phyloP scores from a whole-genome alignment of 2,888 invertebrate species.

The Eupithecia vulgata region DNA sequence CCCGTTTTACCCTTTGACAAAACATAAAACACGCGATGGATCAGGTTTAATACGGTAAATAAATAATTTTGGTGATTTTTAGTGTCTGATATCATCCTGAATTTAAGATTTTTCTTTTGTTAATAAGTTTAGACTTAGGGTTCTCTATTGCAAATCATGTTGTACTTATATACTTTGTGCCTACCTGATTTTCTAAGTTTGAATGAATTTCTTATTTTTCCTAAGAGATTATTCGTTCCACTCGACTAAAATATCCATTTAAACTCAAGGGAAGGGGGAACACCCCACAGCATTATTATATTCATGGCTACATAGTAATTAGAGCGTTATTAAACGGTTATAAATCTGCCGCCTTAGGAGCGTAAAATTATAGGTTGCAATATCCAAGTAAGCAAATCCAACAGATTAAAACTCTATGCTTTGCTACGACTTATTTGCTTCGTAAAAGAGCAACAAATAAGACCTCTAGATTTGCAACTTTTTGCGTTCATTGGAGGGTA shows the following conservation, averaged over 20 bases:
- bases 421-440: not conserved
- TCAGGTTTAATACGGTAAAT: no score
- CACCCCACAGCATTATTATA: conserved; percentile 22
- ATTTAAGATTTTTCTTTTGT: not conserved
- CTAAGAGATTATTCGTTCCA: not conserved
- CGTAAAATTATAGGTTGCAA: conserved; percentile 35
- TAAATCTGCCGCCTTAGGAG: conserved; percentile 39
- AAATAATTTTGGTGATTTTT: no score
- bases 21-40: no score
- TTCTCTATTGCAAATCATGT: not conserved
- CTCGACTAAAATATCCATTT: not conserved
- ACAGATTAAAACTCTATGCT: not conserved
- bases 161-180: not conserved
- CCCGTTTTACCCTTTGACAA: no score
- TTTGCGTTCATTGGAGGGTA: not conserved
- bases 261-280: not conserved
- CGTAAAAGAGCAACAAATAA: not conserved
- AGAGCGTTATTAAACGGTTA: conserved; percentile 37
- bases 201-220: not conserved
- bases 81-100: no score
- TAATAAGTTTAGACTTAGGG: not conserved
- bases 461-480: not conserved
- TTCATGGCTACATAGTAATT: conserved; percentile 33
- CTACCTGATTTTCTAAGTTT: not conserved
- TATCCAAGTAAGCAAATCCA: conserved; percentile 6